A percentile compares a stretch with the other conserved stretches of the same genome.
phyloP scores from a whole-genome alignment of 2,888 invertebrate species.

The Cactoblastis cactorum region DNA sequence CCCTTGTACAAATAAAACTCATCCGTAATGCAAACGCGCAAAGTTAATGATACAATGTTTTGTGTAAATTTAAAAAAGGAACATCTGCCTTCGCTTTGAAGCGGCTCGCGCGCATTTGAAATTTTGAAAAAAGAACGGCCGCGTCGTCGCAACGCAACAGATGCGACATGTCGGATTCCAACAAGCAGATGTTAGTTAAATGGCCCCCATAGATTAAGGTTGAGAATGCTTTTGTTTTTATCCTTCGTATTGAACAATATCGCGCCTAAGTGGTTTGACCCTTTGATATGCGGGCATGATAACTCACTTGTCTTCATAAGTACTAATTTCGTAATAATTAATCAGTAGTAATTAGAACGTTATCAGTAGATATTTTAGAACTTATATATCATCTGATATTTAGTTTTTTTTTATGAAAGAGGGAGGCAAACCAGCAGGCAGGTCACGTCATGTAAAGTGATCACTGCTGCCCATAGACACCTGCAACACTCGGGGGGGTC shows the following conservation, averaged over 20 bases:
- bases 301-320: conserved; percentile 43
- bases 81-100: conserved; percentile 68
- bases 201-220: conserved; percentile 71
- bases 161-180: conserved; percentile 76
- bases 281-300: conserved; percentile 68
- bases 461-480: too few species aligned
- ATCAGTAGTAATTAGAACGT: conserved; percentile 27
- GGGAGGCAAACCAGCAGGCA: too few species aligned
- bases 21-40: conserved; percentile 25
- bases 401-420: too few species aligned
- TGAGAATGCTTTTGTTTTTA: too few species aligned
- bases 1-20: neutral
- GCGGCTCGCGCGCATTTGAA: conserved; percentile 69
- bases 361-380: too few species aligned
- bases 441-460: too few species aligned
- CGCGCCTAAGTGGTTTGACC: conserved; percentile 64
- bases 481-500: too few species aligned
- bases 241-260: conserved; percentile 59
- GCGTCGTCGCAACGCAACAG: conserved; percentile 62
- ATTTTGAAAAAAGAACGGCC: conserved; percentile 63
- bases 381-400: too few species aligned
- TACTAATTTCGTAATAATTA: conserved; percentile 38
- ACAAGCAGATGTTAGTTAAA: conserved; percentile 75
- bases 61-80: conserved; percentile 27
- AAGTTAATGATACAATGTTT: conserved; percentile 32